These are phyloP conservation scores for Telenomus remus DNA, from an alignment of 1,140 invertebrate genomes.

Conservation along the genomic window DNA sequence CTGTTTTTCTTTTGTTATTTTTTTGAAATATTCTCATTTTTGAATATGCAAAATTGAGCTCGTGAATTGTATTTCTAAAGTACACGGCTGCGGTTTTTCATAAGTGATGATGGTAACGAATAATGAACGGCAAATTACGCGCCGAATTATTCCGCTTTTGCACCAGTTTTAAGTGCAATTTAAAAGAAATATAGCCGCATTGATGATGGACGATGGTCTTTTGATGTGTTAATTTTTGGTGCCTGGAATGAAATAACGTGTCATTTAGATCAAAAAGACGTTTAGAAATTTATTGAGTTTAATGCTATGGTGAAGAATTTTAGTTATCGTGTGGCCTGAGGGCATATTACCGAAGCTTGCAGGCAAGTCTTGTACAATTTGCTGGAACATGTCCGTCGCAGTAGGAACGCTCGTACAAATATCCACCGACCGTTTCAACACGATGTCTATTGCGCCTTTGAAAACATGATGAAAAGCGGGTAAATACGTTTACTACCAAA, in stretches of 20 bases:
- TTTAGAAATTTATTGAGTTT: too few species aligned
- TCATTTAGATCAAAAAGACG: conserved; percentile 4
- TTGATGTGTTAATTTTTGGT: too few species aligned
- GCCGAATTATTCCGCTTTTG: too few species aligned
- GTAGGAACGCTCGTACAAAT: conserved; percentile 63
- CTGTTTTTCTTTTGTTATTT: background rate
- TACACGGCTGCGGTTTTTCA: too few species aligned
- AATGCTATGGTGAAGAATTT: conserved; percentile 5
- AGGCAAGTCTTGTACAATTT: conserved; percentile 69
- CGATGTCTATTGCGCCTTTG: conserved; percentile 40
- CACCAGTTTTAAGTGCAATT: too few species aligned
- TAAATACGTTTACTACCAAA: conserved; percentile 5
- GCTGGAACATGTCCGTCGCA: conserved; percentile 65
- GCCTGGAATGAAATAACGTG: background rate
- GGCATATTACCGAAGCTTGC: conserved; percentile 64
- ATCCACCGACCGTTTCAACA: conserved; percentile 36
- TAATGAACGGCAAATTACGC: too few species aligned
- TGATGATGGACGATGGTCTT: too few species aligned
- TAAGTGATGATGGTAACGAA: too few species aligned
- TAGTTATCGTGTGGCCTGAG: conserved; percentile 43
- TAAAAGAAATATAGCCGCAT: too few species aligned
- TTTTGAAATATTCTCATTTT: background rate
- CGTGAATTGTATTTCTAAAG: too few species aligned
- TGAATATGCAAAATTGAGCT: too few species aligned
- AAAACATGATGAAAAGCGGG: conserved; percentile 33